Evolutionary conservation across 1,140 invertebrate genomes (phyloP), one percentile per base, ranked within the genome.

Genomic region (Drosophila watanabei): DNA sequence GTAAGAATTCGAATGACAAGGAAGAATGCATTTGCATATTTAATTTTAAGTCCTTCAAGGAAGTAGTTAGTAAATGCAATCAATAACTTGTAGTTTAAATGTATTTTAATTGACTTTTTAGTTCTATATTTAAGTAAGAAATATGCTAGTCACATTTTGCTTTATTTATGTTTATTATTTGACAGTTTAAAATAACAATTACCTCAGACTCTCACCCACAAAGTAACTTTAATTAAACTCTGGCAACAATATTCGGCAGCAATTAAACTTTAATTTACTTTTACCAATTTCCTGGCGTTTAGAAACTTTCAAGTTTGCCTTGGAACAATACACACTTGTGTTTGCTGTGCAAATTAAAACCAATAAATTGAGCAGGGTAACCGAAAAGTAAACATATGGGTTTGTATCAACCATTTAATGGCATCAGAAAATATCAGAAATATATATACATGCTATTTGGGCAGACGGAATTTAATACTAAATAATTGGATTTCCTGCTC

Each of bases 311-410:
- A 46, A 46, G 32, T 66, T 63, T 46, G 41, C 58, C n/a, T 13
- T 14, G 3, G 32, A 48, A 48, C 60, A 46, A 65, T 37, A 48
- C n/a, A 33, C 30, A 39, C 14, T 54, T 56, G 24, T 56, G 32
- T 56, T 71, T 69, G 45, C 37, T 6, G 8, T 52, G 20, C 13
- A 33, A 43, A 45, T 52, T 30, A 18, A 45, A 49, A 35, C 8
- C 49, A 39, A 71, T 46, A 70, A 69, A 69, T 56, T 43, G 33
- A 65, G n/a, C 28, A 13, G n/a, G n/a, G 39, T 37, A 24, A 39
- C 18, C 10, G 13, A 58, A 72, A 70, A 49, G 52, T 49, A 72
- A 72, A 71, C 45, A 51, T 48, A 72, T 35, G 35, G 18, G 37
- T 11, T 32, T 45, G 46, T 52, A 13, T 24, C 43, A 13, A 18